Conservation (phyloP, 2,113 vertebrate genomes). For the Plotosus lineatus region DNA sequence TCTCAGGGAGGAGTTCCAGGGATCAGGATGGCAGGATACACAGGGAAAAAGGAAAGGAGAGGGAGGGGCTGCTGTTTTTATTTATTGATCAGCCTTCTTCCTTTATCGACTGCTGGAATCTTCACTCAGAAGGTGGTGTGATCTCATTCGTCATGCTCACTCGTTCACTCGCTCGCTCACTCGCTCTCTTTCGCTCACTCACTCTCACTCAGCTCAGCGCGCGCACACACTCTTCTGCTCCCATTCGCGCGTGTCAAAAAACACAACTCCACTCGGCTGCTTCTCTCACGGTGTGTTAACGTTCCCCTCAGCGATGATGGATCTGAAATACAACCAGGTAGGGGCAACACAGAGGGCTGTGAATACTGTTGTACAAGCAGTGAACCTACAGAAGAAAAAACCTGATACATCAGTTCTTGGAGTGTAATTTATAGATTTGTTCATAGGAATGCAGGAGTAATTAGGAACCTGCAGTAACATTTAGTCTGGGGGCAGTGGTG, state of each 20-base stretch:
- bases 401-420: neutral
- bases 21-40: constrained; percentile 7
- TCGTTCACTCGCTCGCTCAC: constrained; percentile 75
- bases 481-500: too few relatives aligned
- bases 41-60: neutral
- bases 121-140: constrained; percentile 85
- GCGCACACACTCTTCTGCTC: constrained; percentile 80
- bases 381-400: neutral
- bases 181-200: constrained; percentile 81
- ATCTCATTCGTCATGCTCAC: constrained; percentile 89
- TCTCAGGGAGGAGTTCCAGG: neutral
- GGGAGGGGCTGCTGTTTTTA: constrained; percentile 59
- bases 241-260: constrained; percentile 74
- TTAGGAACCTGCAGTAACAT: too few relatives aligned
- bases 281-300: constrained; percentile 71
- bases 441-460: too few relatives aligned
- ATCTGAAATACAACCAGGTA: constrained; percentile 69
- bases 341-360: too few relatives aligned
- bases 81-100: constrained; percentile 50
- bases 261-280: constrained; percentile 89
- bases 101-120: constrained; percentile 71
- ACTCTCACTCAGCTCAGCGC: constrained; percentile 88
- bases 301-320: constrained; percentile 68
- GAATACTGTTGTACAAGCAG: neutral
- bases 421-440: too few relatives aligned